Base-by-base conservation (phyloP, 1,140 invertebrate species). In the Musca vetustissima region DNA sequence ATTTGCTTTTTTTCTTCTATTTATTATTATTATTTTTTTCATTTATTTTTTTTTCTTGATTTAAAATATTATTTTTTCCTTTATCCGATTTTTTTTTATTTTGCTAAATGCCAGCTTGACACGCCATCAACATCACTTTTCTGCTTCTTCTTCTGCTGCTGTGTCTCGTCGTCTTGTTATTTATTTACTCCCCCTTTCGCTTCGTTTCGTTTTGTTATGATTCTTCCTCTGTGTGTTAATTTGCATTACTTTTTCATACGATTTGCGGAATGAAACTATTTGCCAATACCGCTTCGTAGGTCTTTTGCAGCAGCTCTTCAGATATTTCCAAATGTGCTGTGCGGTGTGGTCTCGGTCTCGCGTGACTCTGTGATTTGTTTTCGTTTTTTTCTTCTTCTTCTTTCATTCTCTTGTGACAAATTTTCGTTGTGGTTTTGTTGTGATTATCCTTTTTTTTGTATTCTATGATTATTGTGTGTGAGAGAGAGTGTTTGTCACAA, bases 271-370 rank as follows among this genome's bases (percentile, higher is more conserved):
- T 21, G 32, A 61, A 61, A 61, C 57, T 61, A 61, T 28, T 61
- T 61, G 57, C 32, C 57, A 61, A 25, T 61, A 61, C 28, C 57
- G 57, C 19, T 61, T 15, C 57, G 17, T 61, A n/a, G 57, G 17
- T 19, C 32, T 19, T 8, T 43, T 61, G 36, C 32, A n/a, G n/a
- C n/a, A 61, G 36, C 57, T 61, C 57, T 61, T 61, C 17, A 32
- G n/a, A n/a, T 59, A 59, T 59, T 28, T 43, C 11, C 36, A 1
- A 43, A 43, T 8, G 6, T 4, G 11, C 36, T 43, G 36, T 43
- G 36, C 11, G 36, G 36, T 43, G 6, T 3, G 28, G 3, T 28
- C 3, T 3, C 8, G 36, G 36, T 43, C 36, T 43, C 36, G 36
- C 36, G 36, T 43, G 36, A 43, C 36, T 43, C 36, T 43, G 36